phyloP scores from a whole-genome alignment of 2,797 vertebrate species.

The Oryzias sinensis region DNA sequence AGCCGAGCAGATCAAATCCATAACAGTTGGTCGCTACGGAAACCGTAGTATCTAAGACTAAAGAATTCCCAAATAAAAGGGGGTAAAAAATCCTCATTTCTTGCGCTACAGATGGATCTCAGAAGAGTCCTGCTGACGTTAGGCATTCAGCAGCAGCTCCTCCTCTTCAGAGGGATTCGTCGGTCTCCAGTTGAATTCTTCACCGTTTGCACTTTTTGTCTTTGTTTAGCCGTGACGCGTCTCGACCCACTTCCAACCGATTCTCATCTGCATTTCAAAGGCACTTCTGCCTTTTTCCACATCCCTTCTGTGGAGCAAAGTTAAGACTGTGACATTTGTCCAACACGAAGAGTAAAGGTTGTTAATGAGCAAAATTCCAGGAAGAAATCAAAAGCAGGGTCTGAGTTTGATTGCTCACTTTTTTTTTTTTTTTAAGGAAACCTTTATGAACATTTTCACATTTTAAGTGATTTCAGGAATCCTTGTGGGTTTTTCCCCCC shows the following conservation, averaged over 20 bases:
- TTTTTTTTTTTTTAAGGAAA: no score
- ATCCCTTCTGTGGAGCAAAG: background rate
- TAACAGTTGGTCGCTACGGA: no score
- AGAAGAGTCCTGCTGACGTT: slow-evolving; percentile 1
- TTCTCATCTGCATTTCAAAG: slow-evolving; percentile 40
- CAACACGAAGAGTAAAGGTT: slow-evolving; percentile 1
- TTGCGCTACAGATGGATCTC: background rate
- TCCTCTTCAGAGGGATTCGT: slow-evolving; percentile 5
- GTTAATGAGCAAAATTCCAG: no score
- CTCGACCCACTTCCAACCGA: slow-evolving; percentile 13
- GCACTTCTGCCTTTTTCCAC: background rate
- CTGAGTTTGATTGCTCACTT: no score
- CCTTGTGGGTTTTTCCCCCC: no score
- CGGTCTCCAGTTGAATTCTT: slow-evolving; percentile 8
- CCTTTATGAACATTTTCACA: no score
- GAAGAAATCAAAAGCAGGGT: no score
- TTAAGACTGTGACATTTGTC: slow-evolving; percentile 5
- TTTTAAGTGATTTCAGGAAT: no score
- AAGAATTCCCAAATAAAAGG: no score
- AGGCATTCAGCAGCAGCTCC: slow-evolving; percentile 5
- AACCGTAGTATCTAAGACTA: no score
- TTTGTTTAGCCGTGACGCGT: slow-evolving; percentile 8
- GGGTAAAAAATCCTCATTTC: background rate
- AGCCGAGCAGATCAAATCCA: no score
- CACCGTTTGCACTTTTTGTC: slow-evolving; percentile 12